Evolutionary conservation across 1,140 invertebrate genomes (phyloP), one percentile per base, ranked within the genome.

Genomic region (Palaemon carinicauda): DNA sequence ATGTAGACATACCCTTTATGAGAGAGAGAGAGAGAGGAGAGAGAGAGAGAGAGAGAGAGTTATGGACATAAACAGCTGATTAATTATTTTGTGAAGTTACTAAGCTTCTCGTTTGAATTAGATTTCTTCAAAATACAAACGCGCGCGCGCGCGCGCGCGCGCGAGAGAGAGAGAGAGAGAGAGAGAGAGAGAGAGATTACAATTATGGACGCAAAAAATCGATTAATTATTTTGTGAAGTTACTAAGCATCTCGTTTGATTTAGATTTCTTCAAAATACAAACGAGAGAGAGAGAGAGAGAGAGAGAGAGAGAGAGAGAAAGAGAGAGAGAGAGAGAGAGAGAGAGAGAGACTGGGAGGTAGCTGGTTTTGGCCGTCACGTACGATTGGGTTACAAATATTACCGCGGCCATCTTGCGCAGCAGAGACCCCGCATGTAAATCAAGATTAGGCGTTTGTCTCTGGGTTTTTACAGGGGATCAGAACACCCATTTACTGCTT

Each of bases 381-480:
- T 80, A 19, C 80, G 83, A 86, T 86, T 80, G 77, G 77, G 83
- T 86, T 86, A 86, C 83, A 86, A 80, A 80, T 78, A 78, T 10
- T 65, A 52, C 83, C 83, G 83, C 77, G 56, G 83, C 83, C 83
- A 86, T 74, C 83, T 85, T 85, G 75, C 78, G 71, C 27, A 56
- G 17, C 27, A 24, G 52, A 33, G 56, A 33, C 21, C 69, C 27
- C 69, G 56, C 33, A 29, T 81, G 56, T 69, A 54, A 56, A 54
- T 69, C 60, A 60, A 41, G 60, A 56, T 54, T 81, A n/a, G 29
- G 54, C 33, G 53, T 50, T 52, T 65, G 54, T 81, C 21, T 65
- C 31, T 31, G 2, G n/a, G 52, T 80, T 27, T 27, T 69, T 69
- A 41, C 41, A 41, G 41, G 41, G 12, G 41, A 41, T 41, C 41